phyloP scores from a whole-genome alignment of 2,888 invertebrate species.

The Geophilus truncorum region DNA sequence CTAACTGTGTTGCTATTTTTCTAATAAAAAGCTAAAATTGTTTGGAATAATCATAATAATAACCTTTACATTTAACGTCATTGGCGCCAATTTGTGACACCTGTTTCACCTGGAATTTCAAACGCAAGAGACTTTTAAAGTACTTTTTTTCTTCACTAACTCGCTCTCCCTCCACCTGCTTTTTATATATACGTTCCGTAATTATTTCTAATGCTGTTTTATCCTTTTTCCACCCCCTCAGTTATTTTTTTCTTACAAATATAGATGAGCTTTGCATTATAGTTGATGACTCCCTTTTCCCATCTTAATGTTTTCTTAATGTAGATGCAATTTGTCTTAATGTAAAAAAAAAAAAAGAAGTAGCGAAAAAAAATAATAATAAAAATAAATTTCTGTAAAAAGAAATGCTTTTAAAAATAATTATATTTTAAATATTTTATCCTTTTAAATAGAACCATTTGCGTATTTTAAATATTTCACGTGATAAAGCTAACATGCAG shows the following conservation, averaged over 20 bases:
- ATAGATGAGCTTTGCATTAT: background rate
- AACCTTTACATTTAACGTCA: background rate
- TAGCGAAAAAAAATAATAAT: background rate
- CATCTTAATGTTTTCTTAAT: constrained; percentile 10
- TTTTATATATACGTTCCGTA: background rate
- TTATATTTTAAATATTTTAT: background rate
- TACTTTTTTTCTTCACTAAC: background rate
- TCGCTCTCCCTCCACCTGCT: background rate
- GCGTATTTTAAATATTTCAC: background rate
- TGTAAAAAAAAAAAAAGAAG: background rate
- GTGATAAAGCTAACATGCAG: background rate
- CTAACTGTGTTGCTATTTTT: background rate
- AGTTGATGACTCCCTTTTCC: background rate
- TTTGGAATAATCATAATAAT: constrained; percentile 11
- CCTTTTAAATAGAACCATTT: background rate
- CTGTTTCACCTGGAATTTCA: background rate
- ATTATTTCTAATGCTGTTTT: background rate
- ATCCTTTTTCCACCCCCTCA: background rate
- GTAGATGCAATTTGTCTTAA: constrained; percentile 4
- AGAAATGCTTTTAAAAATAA: too few species aligned
- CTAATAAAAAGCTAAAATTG: constrained; percentile 3
- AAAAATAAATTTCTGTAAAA: too few species aligned
- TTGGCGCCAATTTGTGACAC: constrained; percentile 16
- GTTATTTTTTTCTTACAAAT: background rate
- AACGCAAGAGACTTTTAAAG: background rate